Evolutionary conservation across 2,888 invertebrate genomes (phyloP).

Genomic region (Chrysotoxum bicinctum): DNA sequence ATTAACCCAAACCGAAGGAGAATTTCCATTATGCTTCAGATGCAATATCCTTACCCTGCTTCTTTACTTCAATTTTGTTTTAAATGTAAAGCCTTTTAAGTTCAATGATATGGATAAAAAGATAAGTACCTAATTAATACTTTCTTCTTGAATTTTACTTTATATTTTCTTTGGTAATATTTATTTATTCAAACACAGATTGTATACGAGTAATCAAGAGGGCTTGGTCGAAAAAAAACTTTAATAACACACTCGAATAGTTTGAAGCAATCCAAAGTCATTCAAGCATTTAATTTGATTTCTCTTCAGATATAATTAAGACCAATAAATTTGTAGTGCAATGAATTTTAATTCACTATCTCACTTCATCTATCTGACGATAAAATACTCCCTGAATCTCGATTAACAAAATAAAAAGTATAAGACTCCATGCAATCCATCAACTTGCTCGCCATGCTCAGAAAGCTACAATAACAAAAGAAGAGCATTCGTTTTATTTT

Average conservation of each 20-base stretch:
- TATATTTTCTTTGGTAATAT: background rate
- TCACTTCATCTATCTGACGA: background rate
- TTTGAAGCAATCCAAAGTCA: constrained; percentile 25
- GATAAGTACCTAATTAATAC: background rate
- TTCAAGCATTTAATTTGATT: constrained; percentile 41
- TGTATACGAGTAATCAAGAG: background rate
- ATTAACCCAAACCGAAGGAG: no score
- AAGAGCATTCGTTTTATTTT: background rate
- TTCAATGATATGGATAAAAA: background rate
- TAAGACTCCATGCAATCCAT: background rate
- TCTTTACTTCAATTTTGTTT: background rate
- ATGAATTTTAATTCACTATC: constrained; percentile 25
- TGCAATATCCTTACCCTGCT: background rate
- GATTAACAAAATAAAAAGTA: background rate
- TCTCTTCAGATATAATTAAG: constrained; percentile 48
- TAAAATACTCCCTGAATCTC: background rate
- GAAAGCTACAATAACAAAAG: constrained; percentile 1
- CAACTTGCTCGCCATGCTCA: constrained; percentile 14
- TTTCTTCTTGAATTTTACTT: background rate
- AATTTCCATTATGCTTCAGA: background rate
- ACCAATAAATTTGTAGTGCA: constrained; percentile 22
- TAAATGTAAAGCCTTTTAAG: background rate
- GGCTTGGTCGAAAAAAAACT: background rate
- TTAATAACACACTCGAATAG: constrained; percentile 32
- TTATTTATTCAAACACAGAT: background rate